Conservation (phyloP, 2,797 vertebrate species). For the Amblyopsis hoosieri region DNA sequence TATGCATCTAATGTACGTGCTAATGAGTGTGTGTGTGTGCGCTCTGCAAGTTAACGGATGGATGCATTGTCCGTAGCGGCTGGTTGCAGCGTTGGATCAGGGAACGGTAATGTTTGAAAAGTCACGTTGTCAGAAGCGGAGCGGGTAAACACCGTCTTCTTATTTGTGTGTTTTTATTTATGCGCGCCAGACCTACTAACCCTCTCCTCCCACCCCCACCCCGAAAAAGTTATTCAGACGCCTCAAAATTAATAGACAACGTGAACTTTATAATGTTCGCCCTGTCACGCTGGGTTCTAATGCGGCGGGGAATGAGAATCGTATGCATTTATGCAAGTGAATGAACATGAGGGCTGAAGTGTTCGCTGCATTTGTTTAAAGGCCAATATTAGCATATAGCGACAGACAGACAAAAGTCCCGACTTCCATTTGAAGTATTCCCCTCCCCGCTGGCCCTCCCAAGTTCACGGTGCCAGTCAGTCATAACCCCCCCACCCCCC, state of each 20-base stretch:
- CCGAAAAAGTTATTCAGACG: slow-evolving; percentile 53
- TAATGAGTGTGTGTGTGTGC: slow-evolving; percentile 2
- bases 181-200: slow-evolving; percentile 52
- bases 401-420: slow-evolving; percentile 58
- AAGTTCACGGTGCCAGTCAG: slow-evolving; percentile 56
- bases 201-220: slow-evolving; percentile 1
- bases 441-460: slow-evolving; percentile 19
- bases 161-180: slow-evolving; percentile 45
- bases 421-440: slow-evolving; percentile 65
- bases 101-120: slow-evolving; percentile 39
- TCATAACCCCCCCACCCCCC: slow-evolving; percentile 25
- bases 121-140: slow-evolving; percentile 19
- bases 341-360: slow-evolving; percentile 66
- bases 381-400: slow-evolving; percentile 82
- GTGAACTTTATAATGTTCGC: slow-evolving; percentile 64
- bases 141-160: slow-evolving; percentile 7
- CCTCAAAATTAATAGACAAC: slow-evolving; percentile 69
- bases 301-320: slow-evolving; percentile 66
- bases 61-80: no score
- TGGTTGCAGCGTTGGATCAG: no score
- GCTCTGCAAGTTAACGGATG: neutral
- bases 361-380: slow-evolving; percentile 79
- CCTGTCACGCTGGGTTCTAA: slow-evolving; percentile 41
- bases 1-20: no score
- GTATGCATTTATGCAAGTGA: slow-evolving; percentile 84